Conservation (phyloP, 2,113 vertebrate species). For the Vulpes vulpes region DNA sequence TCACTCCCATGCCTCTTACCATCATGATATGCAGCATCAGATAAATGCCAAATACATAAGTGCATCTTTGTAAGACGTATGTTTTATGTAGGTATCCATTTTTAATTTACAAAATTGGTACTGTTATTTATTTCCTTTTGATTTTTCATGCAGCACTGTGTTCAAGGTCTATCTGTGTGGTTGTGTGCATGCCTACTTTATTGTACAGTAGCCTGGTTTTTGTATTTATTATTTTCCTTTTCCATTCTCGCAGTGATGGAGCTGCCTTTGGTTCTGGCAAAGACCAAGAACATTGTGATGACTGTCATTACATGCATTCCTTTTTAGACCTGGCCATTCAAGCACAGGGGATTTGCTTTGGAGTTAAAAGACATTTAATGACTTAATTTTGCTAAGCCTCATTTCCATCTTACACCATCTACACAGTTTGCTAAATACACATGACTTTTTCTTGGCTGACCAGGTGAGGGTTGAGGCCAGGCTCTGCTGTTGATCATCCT, state of each 20-base stretch:
- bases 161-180: background rate
- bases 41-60: background rate
- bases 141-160: background rate
- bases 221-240: background rate
- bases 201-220: background rate
- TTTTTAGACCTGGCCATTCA: background rate
- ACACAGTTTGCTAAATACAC: background rate
- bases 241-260: too few species aligned
- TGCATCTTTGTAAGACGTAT: background rate
- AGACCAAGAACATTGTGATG: background rate
- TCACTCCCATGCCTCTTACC: background rate
- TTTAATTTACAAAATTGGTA: background rate
- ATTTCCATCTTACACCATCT: background rate
- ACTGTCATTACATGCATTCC: accelerated
- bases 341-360: background rate
- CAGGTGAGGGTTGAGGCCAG: background rate
- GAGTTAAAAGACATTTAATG: background rate
- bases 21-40: too few species aligned
- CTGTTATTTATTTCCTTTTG: background rate
- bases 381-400: background rate
- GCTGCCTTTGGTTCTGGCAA: background rate
- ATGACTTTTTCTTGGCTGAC: background rate
- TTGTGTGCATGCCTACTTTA: background rate
- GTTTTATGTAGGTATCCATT: background rate
- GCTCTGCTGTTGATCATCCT: background rate